Base-by-base conservation (phyloP, 1,140 invertebrate species). In the Drosophila ironensis region DNA sequence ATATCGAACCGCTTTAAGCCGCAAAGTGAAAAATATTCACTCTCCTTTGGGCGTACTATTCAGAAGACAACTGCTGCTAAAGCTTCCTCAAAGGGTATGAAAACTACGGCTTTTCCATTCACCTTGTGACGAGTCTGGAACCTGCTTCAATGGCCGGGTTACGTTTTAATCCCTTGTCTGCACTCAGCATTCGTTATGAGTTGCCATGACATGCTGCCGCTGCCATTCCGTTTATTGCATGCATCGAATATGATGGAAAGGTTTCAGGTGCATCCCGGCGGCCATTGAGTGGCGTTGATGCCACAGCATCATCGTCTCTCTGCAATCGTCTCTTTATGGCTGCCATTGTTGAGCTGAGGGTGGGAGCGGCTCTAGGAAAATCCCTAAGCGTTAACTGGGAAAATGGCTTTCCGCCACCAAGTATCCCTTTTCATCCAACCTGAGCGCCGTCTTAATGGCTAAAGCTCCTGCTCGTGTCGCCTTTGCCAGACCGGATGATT, bases 361-460 rank as follows among this genome's bases (percentile, higher is more conserved):
- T 1, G n/a, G 9, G 9, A 19, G 44, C n/a, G 37, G 35, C 22
- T 52, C 17, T 19, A 53, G 50, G 28, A 45, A 82, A 82, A 72
- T 84, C 77, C 78, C 78, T 56, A 35, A 64, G 69, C 78, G 61
- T 40, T 61, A 77, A 52, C 72, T 48, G 44, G 60, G 61, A 82
- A 73, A 81, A 82, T 76, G 54, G 61, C 48, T 76, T 80, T 81
- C 75, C 70, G 76, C 27, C 71, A 61, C 59, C 51, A 63, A n/a
- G 53, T 48, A 59, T 52, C 24, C 2, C 27, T n/a, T 61, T 53
- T 73, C 35, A 22, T 52, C 12, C 48, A 48, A 51, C 50, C 46
- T 47, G 37, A 42, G 48, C 20, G 28, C 27, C 28, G 38, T 12
- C 56, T 45, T 41, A 27, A 45, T 16, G 50, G 54, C 22, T 22